These are phyloP conservation scores for Timandra comae DNA, from an alignment of 2,888 invertebrate genomes.

Conservation along the genomic window DNA sequence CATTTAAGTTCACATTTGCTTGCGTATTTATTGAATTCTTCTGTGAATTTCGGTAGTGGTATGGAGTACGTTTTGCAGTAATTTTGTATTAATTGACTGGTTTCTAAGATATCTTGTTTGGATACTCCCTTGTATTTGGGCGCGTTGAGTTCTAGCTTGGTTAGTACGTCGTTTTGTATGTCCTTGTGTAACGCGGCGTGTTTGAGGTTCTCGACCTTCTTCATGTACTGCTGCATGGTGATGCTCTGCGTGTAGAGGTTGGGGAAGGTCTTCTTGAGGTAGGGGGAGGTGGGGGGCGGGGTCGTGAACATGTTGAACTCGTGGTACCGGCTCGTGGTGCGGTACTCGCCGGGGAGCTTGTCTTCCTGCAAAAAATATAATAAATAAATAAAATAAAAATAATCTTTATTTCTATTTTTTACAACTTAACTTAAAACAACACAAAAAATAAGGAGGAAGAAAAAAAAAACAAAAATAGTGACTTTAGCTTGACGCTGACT, in stretches of 20 bases:
- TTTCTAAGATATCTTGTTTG: slow-evolving; percentile 33
- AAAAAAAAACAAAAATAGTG: too few species aligned
- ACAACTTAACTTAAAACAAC: too few species aligned
- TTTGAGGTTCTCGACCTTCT: slow-evolving; percentile 20
- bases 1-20: slow-evolving; percentile 28
- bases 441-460: too few species aligned
- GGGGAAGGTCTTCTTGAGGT: slow-evolving; percentile 32
- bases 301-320: slow-evolving; percentile 41
- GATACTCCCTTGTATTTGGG: slow-evolving; percentile 28
- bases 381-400: not conserved
- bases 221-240: slow-evolving; percentile 22
- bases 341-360: slow-evolving; percentile 28
- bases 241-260: slow-evolving; percentile 32
- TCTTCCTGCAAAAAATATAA: slow-evolving; percentile 37
- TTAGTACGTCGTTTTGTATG: not conserved
- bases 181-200: slow-evolving; percentile 15
- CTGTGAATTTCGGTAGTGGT: slow-evolving; percentile 30
- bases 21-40: slow-evolving; percentile 36
- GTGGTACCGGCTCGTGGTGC: slow-evolving; percentile 38
- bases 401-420: not conserved
- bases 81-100: slow-evolving; percentile 40
- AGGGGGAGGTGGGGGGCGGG: slow-evolving; percentile 39
- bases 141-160: slow-evolving; percentile 6
- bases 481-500: too few species aligned
- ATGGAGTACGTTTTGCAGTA: slow-evolving; percentile 36